phyloP scores from a whole-genome alignment of 2,113 vertebrate species.

The Pongo abelii region DNA sequence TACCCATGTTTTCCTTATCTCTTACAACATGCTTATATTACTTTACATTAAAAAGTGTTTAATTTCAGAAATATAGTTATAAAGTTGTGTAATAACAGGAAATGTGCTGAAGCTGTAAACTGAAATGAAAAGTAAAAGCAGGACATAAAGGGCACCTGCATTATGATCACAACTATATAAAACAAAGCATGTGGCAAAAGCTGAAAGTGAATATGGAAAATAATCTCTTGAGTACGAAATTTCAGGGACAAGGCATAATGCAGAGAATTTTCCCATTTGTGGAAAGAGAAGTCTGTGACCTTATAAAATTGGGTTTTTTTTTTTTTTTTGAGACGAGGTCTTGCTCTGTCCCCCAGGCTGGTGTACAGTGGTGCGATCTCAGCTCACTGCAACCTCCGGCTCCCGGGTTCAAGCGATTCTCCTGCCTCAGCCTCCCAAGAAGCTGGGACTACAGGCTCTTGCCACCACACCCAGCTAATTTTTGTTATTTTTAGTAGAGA shows the following conservation, averaged over 20 bases:
- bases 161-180: not conserved
- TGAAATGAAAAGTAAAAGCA: not conserved
- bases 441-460: too few species aligned
- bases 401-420: too few species aligned
- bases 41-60: constrained; percentile 42
- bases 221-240: not conserved
- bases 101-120: constrained; percentile 13
- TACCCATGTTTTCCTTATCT: constrained; percentile 43
- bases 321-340: too few species aligned
- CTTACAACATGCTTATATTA: constrained; percentile 22
- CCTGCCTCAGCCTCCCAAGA: too few species aligned
- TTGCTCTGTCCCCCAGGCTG: too few species aligned
- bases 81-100: constrained; percentile 31
- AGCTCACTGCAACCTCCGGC: too few species aligned
- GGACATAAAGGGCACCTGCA: not conserved
- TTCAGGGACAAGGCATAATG: not conserved
- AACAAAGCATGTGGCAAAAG: not conserved
- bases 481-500: too few species aligned
- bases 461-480: too few species aligned
- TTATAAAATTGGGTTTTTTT: not conserved
- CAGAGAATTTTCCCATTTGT: constrained; percentile 11
- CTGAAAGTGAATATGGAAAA: not conserved
- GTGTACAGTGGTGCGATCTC: too few species aligned
- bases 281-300: not conserved
- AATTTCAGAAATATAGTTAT: constrained; percentile 36